These are phyloP conservation scores for Clarias batrachus DNA, from an alignment of 2,113 vertebrate species.

Conservation along the genomic window DNA sequence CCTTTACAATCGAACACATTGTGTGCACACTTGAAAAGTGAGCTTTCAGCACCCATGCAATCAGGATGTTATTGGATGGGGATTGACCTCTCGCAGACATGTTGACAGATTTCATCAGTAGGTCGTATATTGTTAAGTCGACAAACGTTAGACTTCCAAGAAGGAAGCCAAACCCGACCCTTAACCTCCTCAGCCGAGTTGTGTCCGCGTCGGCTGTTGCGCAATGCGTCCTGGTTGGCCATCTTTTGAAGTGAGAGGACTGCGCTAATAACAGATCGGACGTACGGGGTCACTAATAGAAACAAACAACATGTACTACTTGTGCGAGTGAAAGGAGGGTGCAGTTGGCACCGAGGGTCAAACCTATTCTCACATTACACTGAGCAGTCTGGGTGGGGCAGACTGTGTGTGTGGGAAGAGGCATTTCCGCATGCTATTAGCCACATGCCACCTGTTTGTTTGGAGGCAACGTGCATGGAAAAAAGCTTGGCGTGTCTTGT, in stretches of 20 bases:
- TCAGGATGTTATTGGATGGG: conserved; percentile 45
- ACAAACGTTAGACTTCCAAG: neutral
- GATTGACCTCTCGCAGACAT: conserved; percentile 33
- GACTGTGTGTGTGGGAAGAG: conserved; percentile 59
- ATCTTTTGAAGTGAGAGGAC: conserved; percentile 66
- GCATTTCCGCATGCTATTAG: conserved; percentile 48
- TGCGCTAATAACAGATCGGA: conserved; percentile 67
- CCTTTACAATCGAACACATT: neutral
- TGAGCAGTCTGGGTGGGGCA: conserved; percentile 11
- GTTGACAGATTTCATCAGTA: conserved; percentile 30
- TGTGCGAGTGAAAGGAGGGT: conserved; percentile 36
- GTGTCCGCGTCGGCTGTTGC: conserved; percentile 7
- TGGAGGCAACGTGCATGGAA: conserved; percentile 31
- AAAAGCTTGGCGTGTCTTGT: conserved; percentile 16
- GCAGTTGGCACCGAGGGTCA: conserved; percentile 44
- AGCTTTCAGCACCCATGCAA: conserved; percentile 34
- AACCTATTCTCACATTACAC: conserved; percentile 45
- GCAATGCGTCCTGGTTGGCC: conserved; percentile 57
- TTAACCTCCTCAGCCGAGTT: conserved; percentile 29
- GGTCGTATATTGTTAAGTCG: conserved; percentile 22
- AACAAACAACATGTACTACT: conserved; percentile 62
- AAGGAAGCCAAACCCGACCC: conserved; percentile 22
- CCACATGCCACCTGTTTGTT: conserved; percentile 40
- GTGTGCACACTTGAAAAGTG: neutral
- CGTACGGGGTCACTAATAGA: conserved; percentile 61